Conservation (phyloP, 2,888 invertebrate genomes). For the Allophyes oxyacanthae region DNA sequence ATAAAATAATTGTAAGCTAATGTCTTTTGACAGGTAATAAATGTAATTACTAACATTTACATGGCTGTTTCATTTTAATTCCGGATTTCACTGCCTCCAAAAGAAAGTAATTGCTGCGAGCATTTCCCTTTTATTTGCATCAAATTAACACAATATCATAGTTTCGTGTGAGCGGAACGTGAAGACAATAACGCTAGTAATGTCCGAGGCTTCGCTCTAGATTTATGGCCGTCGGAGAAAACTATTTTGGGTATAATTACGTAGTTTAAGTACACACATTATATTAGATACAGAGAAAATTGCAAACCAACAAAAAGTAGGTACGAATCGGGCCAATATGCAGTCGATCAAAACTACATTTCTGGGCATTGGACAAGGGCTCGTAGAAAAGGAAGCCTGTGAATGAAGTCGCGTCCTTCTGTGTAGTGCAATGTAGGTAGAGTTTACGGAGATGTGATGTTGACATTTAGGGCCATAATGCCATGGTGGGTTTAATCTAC, state of each 20-base stretch:
- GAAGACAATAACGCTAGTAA: conserved; percentile 3
- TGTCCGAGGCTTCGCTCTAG: conserved; percentile 6
- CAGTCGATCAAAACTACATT: too few relatives aligned
- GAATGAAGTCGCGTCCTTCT: too few relatives aligned
- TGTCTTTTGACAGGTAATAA: conserved; percentile 88
- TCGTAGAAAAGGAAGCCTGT: too few relatives aligned
- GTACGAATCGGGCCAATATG: too few relatives aligned
- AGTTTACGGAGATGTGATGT: too few relatives aligned
- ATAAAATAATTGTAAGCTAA: conserved; percentile 83
- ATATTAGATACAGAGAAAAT: too few relatives aligned
- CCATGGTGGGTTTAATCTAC: too few relatives aligned
- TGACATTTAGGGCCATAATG: too few relatives aligned
- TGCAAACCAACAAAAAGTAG: too few relatives aligned
- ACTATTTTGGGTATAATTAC: too few relatives aligned
- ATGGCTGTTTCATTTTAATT: conserved; percentile 58
- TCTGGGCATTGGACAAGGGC: too few relatives aligned
- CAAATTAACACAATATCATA: conserved; percentile 49
- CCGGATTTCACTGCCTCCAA: conserved; percentile 32
- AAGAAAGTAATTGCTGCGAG: conserved; percentile 43
- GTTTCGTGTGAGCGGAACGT: conserved; percentile 37
- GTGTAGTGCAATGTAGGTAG: too few relatives aligned
- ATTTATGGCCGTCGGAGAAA: neutral
- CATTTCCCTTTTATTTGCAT: conserved; percentile 55
- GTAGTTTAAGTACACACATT: neutral
- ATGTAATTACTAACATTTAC: conserved; percentile 83